Base-by-base conservation (phyloP, 64 coral and sea anemone species). In the Montipora sp. region DNA sequence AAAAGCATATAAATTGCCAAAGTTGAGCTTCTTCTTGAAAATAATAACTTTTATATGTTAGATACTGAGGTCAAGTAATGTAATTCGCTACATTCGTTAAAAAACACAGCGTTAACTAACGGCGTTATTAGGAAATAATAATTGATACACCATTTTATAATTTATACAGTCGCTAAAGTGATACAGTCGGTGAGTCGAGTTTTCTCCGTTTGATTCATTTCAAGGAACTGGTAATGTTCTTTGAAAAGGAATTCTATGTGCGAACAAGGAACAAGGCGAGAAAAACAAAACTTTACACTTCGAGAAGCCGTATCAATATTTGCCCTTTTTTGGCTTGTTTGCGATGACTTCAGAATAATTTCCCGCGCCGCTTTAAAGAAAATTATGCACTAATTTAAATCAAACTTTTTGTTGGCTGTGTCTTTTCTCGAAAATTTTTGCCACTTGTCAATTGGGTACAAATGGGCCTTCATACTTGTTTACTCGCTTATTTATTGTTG, bases 321-420 rank as follows among this genome's bases (percentile, higher is more conserved):
- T 85, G 36, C 24, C 22, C 27, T 23, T 83, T 58, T 83, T 83
- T 67, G 1, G n/a, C 9, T 11, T 20, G 5, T 70, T 12, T 47
- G 60, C 45, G 44, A 85, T 85, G 82, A 85, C 82, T 61, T 85
- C 82, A 85, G 63, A 23, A 72, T 16, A 65, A 67, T 83, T 85
- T 72, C 65, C 63, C 27, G 15, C 82, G 63, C 44, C 82, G 11
- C 43, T 71, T 71, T 19, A 75, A 46, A 16, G 12, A 15, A 78
- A 78, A 78, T 47, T 19, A 78, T 78, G 44, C 13, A 3, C 7
- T 15, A 70, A 70, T 71, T 50, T 1, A 84, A 85, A 85, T 50
- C 19, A 18, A 48, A 19, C 18, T 15, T 78, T 47, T 71, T 11
- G 43, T 68, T 45, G 45, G 8, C 27, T 51, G 27, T 60, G 13